Base-by-base conservation (phyloP, 2,888 invertebrate genomes). In the Nesidiocoris tenuis region DNA sequence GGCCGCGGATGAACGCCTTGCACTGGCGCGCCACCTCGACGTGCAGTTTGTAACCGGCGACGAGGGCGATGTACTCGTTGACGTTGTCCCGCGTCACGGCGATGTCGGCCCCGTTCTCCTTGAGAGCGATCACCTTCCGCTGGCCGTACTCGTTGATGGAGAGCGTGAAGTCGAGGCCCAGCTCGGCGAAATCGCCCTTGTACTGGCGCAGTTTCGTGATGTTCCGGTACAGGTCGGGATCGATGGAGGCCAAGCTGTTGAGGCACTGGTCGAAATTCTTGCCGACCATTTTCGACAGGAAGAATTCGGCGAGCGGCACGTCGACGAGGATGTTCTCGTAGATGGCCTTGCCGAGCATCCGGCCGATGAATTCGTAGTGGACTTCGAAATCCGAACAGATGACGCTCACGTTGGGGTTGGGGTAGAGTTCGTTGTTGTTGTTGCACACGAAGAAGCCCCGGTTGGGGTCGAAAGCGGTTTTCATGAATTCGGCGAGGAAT, bases 391-490 rank as follows among this genome's bases (percentile, higher is more conserved):
- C 92, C 24, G 92, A 91, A 56, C 94, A 90, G n/a, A 96, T 85
- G 75, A 96, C 86, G 80, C 91, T 89, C 2, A 96, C 95, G 67
- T 93, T 92, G 0, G 98, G 98, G 85, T 98, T 98, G 0, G 98
- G 98, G 84, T 98, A 99, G 55, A 99, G 85, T 85, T 95, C 90
- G 83, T 96, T 94, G 84, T 98, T 96, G 78, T 91, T 91, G 2
- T 97, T 97, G 39, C 95, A 84, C 76, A 88, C 86, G 83, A 97
- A 97, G 83, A 98, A 91, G 0, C 98, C 98, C 74, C 98, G 87
- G 83, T 97, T 97, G 0, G 98, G 97, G 86, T 98, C 97, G 82
- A 98, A 98, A 0, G 94, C 94, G 0, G 96, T 95, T 87, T 95
- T 96, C 24, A 98, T 87, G 9, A 98, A 86, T 84, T 98, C 97